Evolutionary conservation across 2,113 vertebrate genomes (phyloP).

Genomic region (Carettochelys insculpta): DNA sequence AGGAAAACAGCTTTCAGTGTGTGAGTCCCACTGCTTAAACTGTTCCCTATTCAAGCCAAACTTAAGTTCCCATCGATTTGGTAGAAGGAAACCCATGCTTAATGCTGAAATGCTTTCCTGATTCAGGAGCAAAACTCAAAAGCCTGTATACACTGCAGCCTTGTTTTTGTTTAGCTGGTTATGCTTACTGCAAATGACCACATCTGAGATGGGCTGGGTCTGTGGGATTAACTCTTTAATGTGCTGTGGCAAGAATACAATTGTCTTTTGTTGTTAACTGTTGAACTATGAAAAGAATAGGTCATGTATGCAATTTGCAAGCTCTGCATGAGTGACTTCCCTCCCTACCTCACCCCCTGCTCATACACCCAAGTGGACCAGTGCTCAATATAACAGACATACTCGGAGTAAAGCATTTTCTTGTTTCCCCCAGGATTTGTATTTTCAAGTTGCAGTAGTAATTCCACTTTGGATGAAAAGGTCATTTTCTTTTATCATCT

Average conservation of each 20-base stretch:
- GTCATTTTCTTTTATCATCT: conserved; percentile 33
- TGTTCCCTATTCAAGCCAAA: neutral
- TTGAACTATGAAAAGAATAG: conserved; percentile 60
- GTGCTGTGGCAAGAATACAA: conserved; percentile 65
- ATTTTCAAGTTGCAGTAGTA: conserved; percentile 44
- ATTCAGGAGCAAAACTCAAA: neutral
- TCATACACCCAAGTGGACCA: neutral
- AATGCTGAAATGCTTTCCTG: conserved; percentile 33
- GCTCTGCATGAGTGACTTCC: conserved; percentile 14
- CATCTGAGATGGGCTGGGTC: conserved; percentile 51
- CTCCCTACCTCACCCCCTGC: conserved; percentile 35
- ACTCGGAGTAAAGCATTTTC: conserved; percentile 30
- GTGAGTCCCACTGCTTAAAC: neutral
- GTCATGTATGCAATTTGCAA: conserved; percentile 55
- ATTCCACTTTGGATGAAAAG: conserved; percentile 5
- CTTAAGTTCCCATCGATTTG: neutral
- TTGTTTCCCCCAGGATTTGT: conserved; percentile 27
- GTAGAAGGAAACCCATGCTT: conserved; percentile 39
- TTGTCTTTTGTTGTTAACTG: conserved; percentile 67
- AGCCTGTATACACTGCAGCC: neutral
- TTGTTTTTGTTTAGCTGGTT: conserved; percentile 65
- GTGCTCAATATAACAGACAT: conserved; percentile 56
- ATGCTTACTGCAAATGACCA: conserved; percentile 44
- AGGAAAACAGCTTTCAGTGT: neutral
- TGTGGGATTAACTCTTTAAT: conserved; percentile 67